Base-by-base conservation (phyloP, 2,888 invertebrate species). In the Cryptocheilus praepositus region DNA sequence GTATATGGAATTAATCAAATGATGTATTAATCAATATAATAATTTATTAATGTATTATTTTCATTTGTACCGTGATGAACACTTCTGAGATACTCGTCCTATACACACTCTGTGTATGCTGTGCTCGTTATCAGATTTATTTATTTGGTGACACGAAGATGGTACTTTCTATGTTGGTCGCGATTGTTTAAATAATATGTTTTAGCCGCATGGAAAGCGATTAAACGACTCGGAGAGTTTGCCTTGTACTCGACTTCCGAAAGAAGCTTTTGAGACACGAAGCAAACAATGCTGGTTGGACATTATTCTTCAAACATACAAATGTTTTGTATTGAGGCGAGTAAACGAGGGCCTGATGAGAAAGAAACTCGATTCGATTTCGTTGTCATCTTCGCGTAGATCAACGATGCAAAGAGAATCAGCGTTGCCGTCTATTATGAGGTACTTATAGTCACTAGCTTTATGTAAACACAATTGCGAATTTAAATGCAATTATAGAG, bases 271-370 rank as follows among this genome's bases (percentile, higher is more conserved):
- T 22, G 67, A 79, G 16, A 62, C 77, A 0, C 79, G 87, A 5
- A 86, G 86, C 55, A 89, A 86, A 64, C 89, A 89, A 74, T 89
- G 90, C 70, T 93, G 93, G 93, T 77, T 93, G 18, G 93, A 93
- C 81, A 86, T 93, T 44, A 89, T 92, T 76, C 83, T 93, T 62
- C 92, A 93, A 85, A 91, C 90, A 52, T 93, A 91, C 78, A 93
- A 92, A 86, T 90, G 90, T 21, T 90, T 92, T 53, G 85, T 92
- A 5, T 85, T 92, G 80, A 89, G 89, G 15, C 89, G 90, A 21
- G 53, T 83, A 13, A 64, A 58, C 3, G 43, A 52, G 0, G 55
- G 56, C 4, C 58, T 36, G 15, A 16, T 61, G 11, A 46, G 8
- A 8, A 18, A 4, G 15, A 57, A 44, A 0, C 18, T 51, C 5